These are phyloP conservation scores for Ichneumon xanthorius DNA, from an alignment of 2,888 invertebrate species.

Conservation along the genomic window DNA sequence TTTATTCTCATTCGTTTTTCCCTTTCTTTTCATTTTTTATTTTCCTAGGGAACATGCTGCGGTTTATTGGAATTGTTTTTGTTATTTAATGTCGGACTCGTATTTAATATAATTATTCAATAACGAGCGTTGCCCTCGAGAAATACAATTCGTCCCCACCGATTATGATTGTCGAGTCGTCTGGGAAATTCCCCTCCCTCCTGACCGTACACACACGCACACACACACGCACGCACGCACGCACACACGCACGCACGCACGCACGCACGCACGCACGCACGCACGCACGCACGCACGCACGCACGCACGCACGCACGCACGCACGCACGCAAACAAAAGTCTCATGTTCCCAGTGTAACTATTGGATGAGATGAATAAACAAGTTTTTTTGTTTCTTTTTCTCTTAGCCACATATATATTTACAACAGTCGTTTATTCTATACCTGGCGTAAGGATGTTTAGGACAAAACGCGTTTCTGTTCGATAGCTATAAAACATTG, in stretches of 20 bases:
- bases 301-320: constrained; percentile 22
- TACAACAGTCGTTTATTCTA: constrained; percentile 61
- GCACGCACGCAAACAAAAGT: not conserved
- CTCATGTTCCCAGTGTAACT: not conserved
- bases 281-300: constrained; percentile 4
- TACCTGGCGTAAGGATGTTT: constrained; percentile 38
- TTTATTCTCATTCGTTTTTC: constrained; percentile 39
- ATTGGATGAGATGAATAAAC: constrained; percentile 13
- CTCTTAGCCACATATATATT: constrained; percentile 37
- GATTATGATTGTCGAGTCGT: constrained; percentile 67
- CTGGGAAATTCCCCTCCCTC: constrained; percentile 56
- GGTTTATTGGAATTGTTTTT: constrained; percentile 42
- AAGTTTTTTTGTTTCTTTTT: not conserved
- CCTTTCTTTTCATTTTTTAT: constrained; percentile 13
- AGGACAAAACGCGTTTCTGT: too few relatives aligned
- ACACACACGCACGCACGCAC: constrained; percentile 11
- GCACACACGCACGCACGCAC: constrained; percentile 1
- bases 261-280: not conserved
- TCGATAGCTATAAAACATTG: too few relatives aligned
- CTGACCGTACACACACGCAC: constrained; percentile 5
- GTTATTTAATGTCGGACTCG: constrained; percentile 38
- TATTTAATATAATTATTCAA: constrained; percentile 32
- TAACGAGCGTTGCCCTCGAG: constrained; percentile 29
- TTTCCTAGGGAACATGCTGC: constrained; percentile 31
- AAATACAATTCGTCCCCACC: constrained; percentile 1